phyloP scores from a whole-genome alignment of 2,113 vertebrate species.

The Anhinga rufa region DNA sequence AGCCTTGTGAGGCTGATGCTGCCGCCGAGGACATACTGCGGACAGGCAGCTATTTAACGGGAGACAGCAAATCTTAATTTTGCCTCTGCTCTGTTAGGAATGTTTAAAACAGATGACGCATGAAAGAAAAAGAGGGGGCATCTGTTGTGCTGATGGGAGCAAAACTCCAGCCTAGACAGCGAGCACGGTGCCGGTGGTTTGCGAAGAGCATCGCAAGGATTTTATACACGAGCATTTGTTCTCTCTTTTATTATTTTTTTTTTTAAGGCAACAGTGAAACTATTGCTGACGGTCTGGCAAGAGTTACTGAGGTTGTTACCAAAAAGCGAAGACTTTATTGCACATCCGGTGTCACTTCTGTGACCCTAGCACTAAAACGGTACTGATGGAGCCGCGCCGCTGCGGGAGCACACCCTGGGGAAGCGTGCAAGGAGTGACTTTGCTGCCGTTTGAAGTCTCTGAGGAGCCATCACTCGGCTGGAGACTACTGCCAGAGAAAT shows the following conservation, averaged over 20 bases:
- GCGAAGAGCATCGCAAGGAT: background rate
- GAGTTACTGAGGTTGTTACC: background rate
- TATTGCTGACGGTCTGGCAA: background rate
- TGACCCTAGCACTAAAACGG: background rate
- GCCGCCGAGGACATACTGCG: background rate
- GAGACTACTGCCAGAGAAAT: background rate
- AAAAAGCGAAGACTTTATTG: background rate
- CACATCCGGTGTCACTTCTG: background rate
- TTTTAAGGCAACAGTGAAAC: background rate
- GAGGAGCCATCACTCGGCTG: background rate
- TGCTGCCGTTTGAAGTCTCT: background rate
- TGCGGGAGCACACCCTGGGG: background rate
- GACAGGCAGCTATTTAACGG: background rate
- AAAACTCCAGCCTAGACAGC: background rate
- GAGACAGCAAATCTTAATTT: background rate
- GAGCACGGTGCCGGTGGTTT: accelerated
- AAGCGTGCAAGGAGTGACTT: accelerated
- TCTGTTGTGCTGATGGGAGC: background rate
- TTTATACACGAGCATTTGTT: accelerated
- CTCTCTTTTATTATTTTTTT: background rate
- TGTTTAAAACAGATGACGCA: background rate
- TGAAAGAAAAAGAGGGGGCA: background rate
- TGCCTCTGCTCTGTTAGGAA: background rate
- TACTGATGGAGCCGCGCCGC: background rate
- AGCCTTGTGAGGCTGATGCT: background rate